Evolutionary conservation across 2,797 vertebrate genomes (phyloP).

Genomic region (Tapirus indicus): DNA sequence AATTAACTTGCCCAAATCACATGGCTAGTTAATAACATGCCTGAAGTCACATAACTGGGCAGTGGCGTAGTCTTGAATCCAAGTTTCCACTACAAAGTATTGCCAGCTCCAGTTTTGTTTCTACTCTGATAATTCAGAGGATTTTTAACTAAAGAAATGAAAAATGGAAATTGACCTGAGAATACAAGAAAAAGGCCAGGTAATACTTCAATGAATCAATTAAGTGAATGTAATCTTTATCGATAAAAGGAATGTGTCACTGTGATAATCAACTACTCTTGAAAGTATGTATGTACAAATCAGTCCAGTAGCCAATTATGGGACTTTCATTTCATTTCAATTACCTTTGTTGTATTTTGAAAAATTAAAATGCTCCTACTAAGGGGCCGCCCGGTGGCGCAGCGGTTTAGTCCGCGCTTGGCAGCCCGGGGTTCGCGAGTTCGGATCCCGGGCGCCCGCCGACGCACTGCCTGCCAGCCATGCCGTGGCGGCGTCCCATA

Average conservation of each 20-base stretch:
- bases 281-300: not conserved
- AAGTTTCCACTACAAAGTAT: not conserved
- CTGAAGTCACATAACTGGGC: not conserved
- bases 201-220: not conserved
- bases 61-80: not conserved
- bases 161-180: constrained; percentile 15
- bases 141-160: not conserved
- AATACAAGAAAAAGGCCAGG: not conserved
- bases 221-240: not conserved
- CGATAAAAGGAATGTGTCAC: not conserved
- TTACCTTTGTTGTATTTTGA: constrained; percentile 22
- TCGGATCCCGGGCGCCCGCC: too few relatives aligned
- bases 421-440: too few relatives aligned
- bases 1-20: constrained; percentile 30
- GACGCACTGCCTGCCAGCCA: too few relatives aligned
- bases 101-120: not conserved
- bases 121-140: not conserved
- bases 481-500: too few relatives aligned
- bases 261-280: not conserved
- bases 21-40: constrained; percentile 24
- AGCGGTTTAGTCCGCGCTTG: too few relatives aligned
- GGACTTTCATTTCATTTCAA: not conserved
- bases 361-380: not conserved
- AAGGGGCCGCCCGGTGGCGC: too few relatives aligned
- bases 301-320: not conserved